Base-by-base conservation (phyloP, 2,888 invertebrate genomes). In the Xestia rhomboidea region DNA sequence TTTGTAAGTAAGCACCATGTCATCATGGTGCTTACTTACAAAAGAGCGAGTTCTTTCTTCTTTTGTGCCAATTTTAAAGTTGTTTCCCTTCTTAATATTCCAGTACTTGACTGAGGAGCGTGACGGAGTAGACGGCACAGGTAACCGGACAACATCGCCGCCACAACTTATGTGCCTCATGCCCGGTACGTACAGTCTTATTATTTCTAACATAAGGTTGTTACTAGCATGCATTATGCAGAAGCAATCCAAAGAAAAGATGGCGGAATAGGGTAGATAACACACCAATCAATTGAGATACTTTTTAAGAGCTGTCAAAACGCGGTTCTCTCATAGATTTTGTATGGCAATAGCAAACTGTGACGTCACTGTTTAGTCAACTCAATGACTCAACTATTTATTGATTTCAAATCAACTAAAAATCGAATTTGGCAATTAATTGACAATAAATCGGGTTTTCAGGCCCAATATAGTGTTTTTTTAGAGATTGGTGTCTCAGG, bases 121-220 rank as follows among this genome's bases (percentile, higher is more conserved):
- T 73, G 96, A 96, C 69, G 97, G 95, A 75, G 94, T 97, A 72
- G 97, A 97, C 86, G 87, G 95, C 95, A 51, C 97, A 97, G 85
- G 97, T 92, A 74, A 94, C 96, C 49, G 94, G 67, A 85, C 68
- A 3, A 67, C 85, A 24, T 77, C 97, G 77, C 97, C 97, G 82
- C 97, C 97, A 21, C 97, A 97, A 87, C 97, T 97, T 83, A 97
- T 97, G 96, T 97, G 97, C 88, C 95, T 97, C 54, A 97, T 97
- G 97, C 96, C 97, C 68, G 97, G 97, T 97, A 87, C 74, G 89
- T 90, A 69, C 30, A n/a, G 7, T 11, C 8, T 38, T 7, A 38
- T 11, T 24, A 21, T 27, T n/a, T n/a, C 11, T 21, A 60, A 30
- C 8, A 60, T 7, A 7, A 18, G 30, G 15, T 60, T 2, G 6